Conservation (phyloP, 2,113 vertebrate species). For the Hemiscyllium ocellatum region DNA sequence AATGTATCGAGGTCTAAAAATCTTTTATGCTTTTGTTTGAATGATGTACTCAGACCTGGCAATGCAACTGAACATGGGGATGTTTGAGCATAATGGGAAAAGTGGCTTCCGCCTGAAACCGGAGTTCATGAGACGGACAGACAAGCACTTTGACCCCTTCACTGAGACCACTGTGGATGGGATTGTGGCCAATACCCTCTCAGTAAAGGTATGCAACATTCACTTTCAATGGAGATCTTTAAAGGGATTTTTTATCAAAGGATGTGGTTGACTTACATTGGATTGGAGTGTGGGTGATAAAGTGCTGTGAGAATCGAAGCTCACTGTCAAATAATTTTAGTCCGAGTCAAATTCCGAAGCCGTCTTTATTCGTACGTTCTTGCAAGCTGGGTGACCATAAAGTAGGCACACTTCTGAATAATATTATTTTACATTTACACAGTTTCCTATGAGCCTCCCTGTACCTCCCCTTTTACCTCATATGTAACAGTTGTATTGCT, state of each 20-base stretch:
- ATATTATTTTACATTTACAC: too few relatives aligned
- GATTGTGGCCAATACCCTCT: conserved; percentile 92
- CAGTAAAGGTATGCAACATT: conserved; percentile 74
- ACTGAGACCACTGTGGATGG: conserved; percentile 91
- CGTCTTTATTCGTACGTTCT: too few relatives aligned
- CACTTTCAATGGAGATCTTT: background rate
- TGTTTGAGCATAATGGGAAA: conserved; percentile 96
- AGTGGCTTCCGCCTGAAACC: conserved; percentile 90
- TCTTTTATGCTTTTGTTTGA: background rate
- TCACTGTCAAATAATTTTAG: too few relatives aligned
- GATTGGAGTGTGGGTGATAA: background rate
- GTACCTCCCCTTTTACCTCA: too few relatives aligned
- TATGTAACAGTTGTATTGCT: too few relatives aligned
- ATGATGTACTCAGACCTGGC: conserved; percentile 70
- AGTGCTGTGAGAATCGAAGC: too few relatives aligned
- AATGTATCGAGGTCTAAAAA: background rate
- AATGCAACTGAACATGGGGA: conserved; percentile 97
- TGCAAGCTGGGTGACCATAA: too few relatives aligned
- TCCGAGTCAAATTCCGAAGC: too few relatives aligned
- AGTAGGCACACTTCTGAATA: too few relatives aligned
- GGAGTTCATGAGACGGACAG: conserved; percentile 92
- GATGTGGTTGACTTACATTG: background rate
- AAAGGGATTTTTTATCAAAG: too few relatives aligned
- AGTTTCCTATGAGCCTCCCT: too few relatives aligned
- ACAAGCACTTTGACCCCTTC: conserved; percentile 96